Evolutionary conservation across 2,113 vertebrate species (phyloP).

Genomic region (Mesitornis unicolor): DNA sequence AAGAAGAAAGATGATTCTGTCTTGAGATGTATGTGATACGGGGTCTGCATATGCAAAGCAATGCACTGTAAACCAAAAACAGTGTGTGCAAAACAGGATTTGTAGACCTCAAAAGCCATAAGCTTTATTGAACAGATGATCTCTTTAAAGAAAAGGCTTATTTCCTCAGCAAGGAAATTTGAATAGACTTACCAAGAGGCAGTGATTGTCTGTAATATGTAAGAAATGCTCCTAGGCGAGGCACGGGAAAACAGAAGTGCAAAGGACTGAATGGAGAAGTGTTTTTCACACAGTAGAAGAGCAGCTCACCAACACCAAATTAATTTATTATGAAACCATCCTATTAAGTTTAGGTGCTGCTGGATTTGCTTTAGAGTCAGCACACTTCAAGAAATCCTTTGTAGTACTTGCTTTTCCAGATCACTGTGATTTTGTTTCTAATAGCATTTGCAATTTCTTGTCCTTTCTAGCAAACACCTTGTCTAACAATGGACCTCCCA

Average conservation of each 20-base stretch:
- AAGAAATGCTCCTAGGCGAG: background rate
- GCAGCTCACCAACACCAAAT: background rate
- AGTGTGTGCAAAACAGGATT: background rate
- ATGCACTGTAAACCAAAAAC: background rate
- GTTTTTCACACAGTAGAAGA: background rate
- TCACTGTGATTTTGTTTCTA: conserved; percentile 17
- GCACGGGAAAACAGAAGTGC: background rate
- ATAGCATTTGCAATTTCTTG: background rate
- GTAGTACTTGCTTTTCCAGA: background rate
- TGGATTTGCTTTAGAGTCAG: background rate
- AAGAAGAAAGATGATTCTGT: background rate
- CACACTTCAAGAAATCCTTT: background rate
- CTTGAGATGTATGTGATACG: background rate
- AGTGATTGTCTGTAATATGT: background rate
- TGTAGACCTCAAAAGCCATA: background rate
- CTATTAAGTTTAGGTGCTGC: background rate
- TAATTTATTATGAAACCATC: background rate
- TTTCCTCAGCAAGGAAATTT: background rate
- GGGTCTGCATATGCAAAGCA: background rate
- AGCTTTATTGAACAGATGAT: background rate
- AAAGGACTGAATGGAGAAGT: background rate
- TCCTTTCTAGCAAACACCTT: background rate
- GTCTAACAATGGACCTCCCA: background rate
- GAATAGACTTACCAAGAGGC: background rate
- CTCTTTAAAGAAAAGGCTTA: background rate